These are phyloP conservation scores for Poeciliopsis infans DNA, from an alignment of 2,797 vertebrate species.

Conservation along the genomic window DNA sequence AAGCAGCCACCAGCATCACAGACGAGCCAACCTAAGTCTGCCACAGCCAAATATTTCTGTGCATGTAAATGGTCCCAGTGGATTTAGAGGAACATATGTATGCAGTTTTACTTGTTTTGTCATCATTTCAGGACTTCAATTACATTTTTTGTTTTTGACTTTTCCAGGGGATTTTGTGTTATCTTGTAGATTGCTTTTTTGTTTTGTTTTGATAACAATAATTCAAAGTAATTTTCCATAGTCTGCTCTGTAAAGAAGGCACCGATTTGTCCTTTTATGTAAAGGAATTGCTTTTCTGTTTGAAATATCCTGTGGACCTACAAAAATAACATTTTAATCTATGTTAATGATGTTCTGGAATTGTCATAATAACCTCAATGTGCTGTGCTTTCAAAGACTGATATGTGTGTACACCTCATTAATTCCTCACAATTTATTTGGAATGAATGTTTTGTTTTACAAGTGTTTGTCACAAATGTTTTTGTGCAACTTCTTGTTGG, in stretches of 20 bases:
- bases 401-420: background rate
- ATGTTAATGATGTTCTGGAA: background rate
- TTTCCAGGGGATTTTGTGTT: background rate
- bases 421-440: too few relatives aligned
- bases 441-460: too few relatives aligned
- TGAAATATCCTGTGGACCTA: background rate
- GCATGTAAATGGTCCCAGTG: slow-evolving; percentile 5
- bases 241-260: background rate
- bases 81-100: background rate
- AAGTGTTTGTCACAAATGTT: too few relatives aligned
- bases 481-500: too few relatives aligned
- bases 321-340: background rate
- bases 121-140: background rate
- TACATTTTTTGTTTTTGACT: background rate
- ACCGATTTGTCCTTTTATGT: background rate
- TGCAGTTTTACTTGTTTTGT: background rate
- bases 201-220: background rate
- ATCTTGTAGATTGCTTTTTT: too few relatives aligned
- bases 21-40: slow-evolving; percentile 3
- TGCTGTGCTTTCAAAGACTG: background rate
- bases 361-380: background rate
- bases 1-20: slow-evolving; percentile 5
- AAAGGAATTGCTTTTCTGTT: background rate
- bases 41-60: background rate
- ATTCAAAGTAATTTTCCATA: background rate